Base-by-base conservation (phyloP, 2,113 vertebrate species). In the Corydoras sp. region DNA sequence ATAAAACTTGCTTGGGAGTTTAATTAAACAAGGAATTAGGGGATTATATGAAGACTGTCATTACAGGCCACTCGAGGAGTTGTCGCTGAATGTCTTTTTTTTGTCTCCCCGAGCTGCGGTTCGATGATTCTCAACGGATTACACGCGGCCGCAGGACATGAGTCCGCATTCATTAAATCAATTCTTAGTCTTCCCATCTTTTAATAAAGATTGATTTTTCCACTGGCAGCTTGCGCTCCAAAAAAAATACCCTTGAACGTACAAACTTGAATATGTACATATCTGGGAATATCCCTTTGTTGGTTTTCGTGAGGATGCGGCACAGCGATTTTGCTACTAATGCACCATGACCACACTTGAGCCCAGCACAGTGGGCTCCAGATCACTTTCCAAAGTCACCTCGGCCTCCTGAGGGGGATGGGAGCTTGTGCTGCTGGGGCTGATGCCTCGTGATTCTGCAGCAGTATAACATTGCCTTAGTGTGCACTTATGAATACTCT, bases 21-120 rank as follows among this genome's bases (percentile, higher is more conserved):
- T 92, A 91, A 92, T 92, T 92, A 92, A 91, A 91, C 90, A 92
- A 90, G 90, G 91, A 91, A 91, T 91, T 92, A 92, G 83, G 86
- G 91, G 91, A 92, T 92, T 92, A 91, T 87, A 86, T 87, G 86
- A 86, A 86, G 87, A 87, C 89, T 90, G 89, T 90, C 89, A 92
- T 91, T 90, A 91, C 87, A 86, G 88, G 81, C 89, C 88, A 89
- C 89, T 91, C 87, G 79, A 88, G 72, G 79, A 86, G 86, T 88
- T 87, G 85, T 86, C 86, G 66, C 80, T 79, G 81, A 87, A 86
- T 84, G 85, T 87, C 79, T 68, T 89, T 89, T 89, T 89, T 89
- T 84, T 87, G 87, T 88, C 88, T 87, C 87, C 85, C 84, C 80
- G 84, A 88, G 88, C 88, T 88, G 80, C 71, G 76, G 85, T 86